Conservation (phyloP, 1,140 invertebrate species). For the Polyergus mexicanus region DNA sequence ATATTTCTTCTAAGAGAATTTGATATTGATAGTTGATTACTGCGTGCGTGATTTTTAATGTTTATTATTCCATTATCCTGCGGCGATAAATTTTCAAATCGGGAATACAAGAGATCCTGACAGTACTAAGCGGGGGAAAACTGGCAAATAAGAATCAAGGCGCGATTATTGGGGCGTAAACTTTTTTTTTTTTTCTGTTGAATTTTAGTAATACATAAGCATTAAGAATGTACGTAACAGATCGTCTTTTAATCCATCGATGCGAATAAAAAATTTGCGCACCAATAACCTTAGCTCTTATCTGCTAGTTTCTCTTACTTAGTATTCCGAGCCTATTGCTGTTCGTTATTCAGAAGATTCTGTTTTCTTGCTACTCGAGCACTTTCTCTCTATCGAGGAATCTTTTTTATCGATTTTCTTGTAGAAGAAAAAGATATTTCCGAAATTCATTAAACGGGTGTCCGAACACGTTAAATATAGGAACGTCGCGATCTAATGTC, state of each 20-base stretch:
- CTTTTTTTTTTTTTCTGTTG: too few relatives aligned
- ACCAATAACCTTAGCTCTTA: too few relatives aligned
- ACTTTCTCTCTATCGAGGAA: background rate
- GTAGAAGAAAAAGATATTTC: background rate
- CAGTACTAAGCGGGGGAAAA: too few relatives aligned
- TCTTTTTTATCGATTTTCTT: background rate
- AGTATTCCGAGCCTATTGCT: too few relatives aligned
- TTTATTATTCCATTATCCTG: background rate
- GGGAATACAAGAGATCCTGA: background rate
- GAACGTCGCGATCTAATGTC: slow-evolving; percentile 2
- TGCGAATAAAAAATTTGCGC: too few relatives aligned
- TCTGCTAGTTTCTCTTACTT: too few relatives aligned
- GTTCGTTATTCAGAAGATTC: background rate
- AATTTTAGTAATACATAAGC: too few relatives aligned
- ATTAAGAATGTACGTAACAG: too few relatives aligned
- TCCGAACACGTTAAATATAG: background rate
- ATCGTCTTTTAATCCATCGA: too few relatives aligned
- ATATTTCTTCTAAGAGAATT: background rate
- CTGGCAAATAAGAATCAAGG: too few relatives aligned
- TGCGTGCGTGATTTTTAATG: background rate
- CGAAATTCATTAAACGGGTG: background rate
- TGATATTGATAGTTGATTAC: background rate
- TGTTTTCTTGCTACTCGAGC: background rate
- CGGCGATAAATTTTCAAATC: background rate
- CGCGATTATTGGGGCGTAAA: too few relatives aligned